These are phyloP conservation scores for Morinoia aosen DNA, from an alignment of 2,888 invertebrate species.

Conservation along the genomic window DNA sequence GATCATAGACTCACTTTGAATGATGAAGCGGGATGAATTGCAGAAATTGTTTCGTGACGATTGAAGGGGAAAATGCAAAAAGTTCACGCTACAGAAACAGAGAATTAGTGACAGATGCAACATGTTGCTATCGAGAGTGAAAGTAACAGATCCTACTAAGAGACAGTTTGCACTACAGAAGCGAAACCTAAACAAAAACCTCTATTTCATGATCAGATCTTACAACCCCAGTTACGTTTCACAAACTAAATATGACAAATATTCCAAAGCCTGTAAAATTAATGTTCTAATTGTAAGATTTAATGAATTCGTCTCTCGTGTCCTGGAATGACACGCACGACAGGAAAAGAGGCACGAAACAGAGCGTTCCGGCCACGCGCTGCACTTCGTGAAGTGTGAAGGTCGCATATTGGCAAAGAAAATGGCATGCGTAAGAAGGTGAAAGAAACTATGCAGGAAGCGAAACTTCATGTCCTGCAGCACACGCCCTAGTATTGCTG, in stretches of 20 bases:
- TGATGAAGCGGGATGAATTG: not conserved
- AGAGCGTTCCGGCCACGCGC: not conserved
- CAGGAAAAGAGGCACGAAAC: not conserved
- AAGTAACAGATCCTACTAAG: not conserved
- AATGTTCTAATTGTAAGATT: not conserved
- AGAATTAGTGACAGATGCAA: not conserved
- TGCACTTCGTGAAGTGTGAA: not conserved
- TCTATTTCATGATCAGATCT: not conserved
- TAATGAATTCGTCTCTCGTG: not conserved
- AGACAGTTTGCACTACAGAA: not conserved
- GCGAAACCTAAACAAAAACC: not conserved
- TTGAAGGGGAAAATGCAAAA: not conserved
- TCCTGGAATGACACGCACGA: not conserved
- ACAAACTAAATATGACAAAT: not conserved
- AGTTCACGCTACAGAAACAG: not conserved
- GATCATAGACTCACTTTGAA: conserved; percentile 8
- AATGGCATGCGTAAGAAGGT: not conserved
- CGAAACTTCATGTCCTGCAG: not conserved
- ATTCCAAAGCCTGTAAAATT: not conserved
- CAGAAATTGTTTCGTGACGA: not conserved
- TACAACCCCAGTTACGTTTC: not conserved
- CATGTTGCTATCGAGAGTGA: not conserved
- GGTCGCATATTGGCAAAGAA: not conserved
- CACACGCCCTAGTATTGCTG: not conserved
- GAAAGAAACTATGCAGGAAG: conserved; percentile 12